Evolutionary conservation across 2,113 vertebrate genomes (phyloP), one percentile per base, ranked within the genome.

Genomic region (Martes martes): DNA sequence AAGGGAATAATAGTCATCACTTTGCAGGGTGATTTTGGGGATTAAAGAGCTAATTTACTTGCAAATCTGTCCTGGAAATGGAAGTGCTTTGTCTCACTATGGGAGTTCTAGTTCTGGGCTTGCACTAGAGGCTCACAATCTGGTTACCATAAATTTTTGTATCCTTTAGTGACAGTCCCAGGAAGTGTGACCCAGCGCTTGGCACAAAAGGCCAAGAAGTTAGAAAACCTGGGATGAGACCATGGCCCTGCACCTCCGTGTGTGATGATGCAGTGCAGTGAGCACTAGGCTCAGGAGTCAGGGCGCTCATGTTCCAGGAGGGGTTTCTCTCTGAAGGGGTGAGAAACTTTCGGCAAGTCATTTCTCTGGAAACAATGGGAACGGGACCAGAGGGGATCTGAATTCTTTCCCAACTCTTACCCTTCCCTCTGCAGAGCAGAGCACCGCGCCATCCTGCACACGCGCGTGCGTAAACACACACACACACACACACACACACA

Each of bases 41-140:
- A 69, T 87, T 50, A 96, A 97, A 63, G n/a, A 95, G 14, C 67
- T 93, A 92, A 95, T 94, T 96, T 86, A 90, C 47, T 95, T 92
- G 88, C 63, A 97, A 80, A 94, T 76, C 69, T 55, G 59, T 78
- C 57, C 31, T 9, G 31, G 73, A 85, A 89, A 63, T 83, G 45
- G 47, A 89, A 86, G 55, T 61, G 55, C 69, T 91, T 89, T 95
- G 47, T 81, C 67, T 96, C 26, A 11, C 83, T 83, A 65, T 21
- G 26, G 71, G 81, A 95, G 39, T 61, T 87, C 52, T 73, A 65
- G 16, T 76, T 67, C 28, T 92, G 74, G 45, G 16, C 59, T 89
- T 87, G 79, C 15, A 61, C 23, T 33, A 83, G 45, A n/a, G 21
- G 31, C 59, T 95, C 47, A 36, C 1, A 15, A 89, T 67, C 73